These are phyloP conservation scores for Poecilus cupreus DNA, from an alignment of 2,888 invertebrate species.

Conservation along the genomic window DNA sequence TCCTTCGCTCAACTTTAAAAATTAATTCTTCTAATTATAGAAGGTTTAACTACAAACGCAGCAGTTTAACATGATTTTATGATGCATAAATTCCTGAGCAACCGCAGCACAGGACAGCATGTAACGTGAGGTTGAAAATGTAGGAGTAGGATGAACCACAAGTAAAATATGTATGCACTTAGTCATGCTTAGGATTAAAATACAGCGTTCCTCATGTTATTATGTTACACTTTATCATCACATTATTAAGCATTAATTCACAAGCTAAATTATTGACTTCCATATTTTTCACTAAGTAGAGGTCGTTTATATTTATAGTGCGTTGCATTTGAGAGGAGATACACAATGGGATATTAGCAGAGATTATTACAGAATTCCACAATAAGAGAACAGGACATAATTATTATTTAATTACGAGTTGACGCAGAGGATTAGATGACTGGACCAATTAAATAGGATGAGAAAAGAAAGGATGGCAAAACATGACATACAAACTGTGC, in stretches of 20 bases:
- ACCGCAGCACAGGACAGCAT: neutral
- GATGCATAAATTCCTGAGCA: neutral
- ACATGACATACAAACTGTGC: no score
- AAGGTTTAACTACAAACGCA: neutral
- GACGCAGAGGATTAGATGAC: no score
- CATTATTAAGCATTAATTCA: slow-evolving; percentile 4
- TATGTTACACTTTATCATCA: slow-evolving; percentile 1
- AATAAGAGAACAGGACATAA: no score
- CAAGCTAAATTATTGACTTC: neutral
- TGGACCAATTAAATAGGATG: no score
- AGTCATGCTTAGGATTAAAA: neutral
- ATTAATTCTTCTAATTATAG: neutral
- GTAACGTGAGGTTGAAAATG: neutral
- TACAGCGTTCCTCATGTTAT: slow-evolving; percentile 1
- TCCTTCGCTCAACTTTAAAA: neutral
- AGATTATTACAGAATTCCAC: no score
- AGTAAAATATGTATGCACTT: slow-evolving; percentile 29
- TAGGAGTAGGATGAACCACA: neutral
- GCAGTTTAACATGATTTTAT: neutral
- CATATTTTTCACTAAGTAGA: neutral
- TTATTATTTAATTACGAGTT: no score
- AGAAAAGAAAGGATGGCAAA: no score
- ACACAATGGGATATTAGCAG: no score
- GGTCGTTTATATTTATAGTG: no score
- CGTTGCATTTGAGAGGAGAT: no score